Evolutionary conservation across 2,888 invertebrate genomes (phyloP).

Genomic region (Rapana venosa): DNA sequence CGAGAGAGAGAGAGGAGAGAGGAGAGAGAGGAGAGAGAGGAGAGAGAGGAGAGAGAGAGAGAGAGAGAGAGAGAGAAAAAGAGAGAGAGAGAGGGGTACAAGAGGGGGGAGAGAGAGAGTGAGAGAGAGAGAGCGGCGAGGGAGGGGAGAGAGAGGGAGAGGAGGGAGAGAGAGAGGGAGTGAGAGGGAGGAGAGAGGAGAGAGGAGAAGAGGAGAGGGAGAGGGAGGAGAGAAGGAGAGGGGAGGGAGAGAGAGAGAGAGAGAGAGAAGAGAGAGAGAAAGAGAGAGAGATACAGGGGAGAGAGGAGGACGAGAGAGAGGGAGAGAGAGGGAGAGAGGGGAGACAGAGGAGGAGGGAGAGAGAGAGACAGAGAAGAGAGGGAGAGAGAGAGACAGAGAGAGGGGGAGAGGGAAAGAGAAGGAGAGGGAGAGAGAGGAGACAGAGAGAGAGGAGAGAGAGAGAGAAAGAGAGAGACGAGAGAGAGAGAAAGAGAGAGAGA

Average conservation of each 20-base stretch:
- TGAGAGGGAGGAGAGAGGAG: no score
- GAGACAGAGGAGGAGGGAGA: no score
- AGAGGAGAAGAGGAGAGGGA: no score
- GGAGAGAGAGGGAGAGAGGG: slow-evolving; percentile 30
- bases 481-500: background rate
- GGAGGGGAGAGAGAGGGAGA: slow-evolving; percentile 26
- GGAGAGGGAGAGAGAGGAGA: background rate
- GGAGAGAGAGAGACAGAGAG: slow-evolving; percentile 11
- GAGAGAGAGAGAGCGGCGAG: slow-evolving; percentile 34
- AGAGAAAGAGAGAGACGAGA: no score
- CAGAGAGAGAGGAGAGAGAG: slow-evolving; percentile 19
- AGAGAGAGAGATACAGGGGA: no score
- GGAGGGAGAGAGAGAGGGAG: background rate
- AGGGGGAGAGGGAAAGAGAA: no score
- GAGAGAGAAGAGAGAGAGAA: slow-evolving; percentile 37
- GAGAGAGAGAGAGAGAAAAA: background rate
- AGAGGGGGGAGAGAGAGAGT: slow-evolving; percentile 35
- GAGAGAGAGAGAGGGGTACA: slow-evolving; percentile 37
- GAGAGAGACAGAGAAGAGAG: no score
- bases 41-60: background rate
- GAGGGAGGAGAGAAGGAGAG: no score
- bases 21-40: background rate
- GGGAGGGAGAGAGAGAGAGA: background rate
- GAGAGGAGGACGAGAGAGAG: slow-evolving; percentile 35
- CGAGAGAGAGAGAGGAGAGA: background rate